A percentile compares a stretch with the other conserved stretches of the same genome.
Evolutionary conservation across 1,140 invertebrate species (phyloP).

Genomic region (Ridgeia piscesae): DNA sequence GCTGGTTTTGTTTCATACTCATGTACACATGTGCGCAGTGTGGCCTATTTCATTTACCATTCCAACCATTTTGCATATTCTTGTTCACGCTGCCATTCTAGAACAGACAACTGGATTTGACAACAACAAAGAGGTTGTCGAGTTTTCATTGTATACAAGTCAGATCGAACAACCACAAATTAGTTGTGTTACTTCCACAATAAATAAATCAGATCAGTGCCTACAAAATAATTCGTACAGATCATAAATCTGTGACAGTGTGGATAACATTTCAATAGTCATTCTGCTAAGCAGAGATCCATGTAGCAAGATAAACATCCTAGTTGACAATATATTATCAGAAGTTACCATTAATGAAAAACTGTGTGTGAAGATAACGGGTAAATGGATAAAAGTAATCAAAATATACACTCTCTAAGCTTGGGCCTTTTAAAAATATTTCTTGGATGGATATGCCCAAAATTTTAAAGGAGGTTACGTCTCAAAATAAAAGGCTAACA

Average conservation of each 20-base stretch:
- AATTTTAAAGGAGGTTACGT: not conserved
- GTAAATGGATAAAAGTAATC: too few relatives aligned
- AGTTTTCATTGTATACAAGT: not conserved
- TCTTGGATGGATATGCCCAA: not conserved
- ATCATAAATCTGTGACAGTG: not conserved
- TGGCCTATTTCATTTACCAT: not conserved
- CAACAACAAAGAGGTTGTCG: not conserved
- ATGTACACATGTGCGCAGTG: not conserved
- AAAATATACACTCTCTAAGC: too few relatives aligned
- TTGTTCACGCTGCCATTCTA: not conserved
- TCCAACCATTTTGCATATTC: not conserved
- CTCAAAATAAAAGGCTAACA: not conserved
- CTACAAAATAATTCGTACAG: not conserved
- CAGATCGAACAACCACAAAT: not conserved
- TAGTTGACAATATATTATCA: not conserved
- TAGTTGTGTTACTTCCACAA: not conserved
- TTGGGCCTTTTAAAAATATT: too few relatives aligned
- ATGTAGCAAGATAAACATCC: not conserved
- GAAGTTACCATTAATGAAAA: too few relatives aligned
- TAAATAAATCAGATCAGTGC: not conserved
- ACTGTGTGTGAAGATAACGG: too few relatives aligned
- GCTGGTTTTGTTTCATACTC: not conserved
- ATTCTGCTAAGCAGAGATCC: not conserved
- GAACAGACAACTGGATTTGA: not conserved
- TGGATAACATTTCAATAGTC: not conserved